Base-by-base conservation (phyloP, 2,797 vertebrate genomes). In the Loris lydekkerianus region DNA sequence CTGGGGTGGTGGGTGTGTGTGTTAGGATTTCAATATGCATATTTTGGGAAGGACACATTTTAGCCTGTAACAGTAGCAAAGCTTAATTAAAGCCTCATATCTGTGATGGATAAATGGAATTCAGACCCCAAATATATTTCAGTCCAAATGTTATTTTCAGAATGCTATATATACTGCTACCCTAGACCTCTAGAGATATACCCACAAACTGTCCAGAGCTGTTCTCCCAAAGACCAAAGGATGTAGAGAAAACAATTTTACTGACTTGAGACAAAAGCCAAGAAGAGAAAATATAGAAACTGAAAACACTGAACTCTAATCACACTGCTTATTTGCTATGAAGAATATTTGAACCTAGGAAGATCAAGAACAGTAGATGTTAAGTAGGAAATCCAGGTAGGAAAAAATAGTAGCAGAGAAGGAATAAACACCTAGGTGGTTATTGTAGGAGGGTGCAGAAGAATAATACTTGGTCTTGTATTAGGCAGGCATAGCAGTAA, bases 321-420 rank as follows among this genome's bases (percentile, higher is more conserved):
- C 69, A 37, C 18, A 76, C 3, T 75, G 37, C 15, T 21, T 92
- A 34, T 89, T 94, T 91, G 49, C 73, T 89, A 61, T 63, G 63
- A 56, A 86, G 80, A 94, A 67, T 90, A 43, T 78, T 87, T 96
- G 72, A 86, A 93, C 86, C 65, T 89, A 78, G 56, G 67, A 69
- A 89, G 80, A 25, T 76, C 72, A 82, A 93, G 60, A 53, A 56
- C 10, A 89, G 53, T 84, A 65, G 34, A 21, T 85, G 9, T 94
- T 58, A 72, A 75, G 63, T 46, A 95, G 46, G 31, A 91, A 89
- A 84, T 85, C 49, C n/a, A 49, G 1, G 7, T 13, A 75, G n/a
- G 53, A 17, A 69, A 49, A 70, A 58, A 83, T 58, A 73, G 23
- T 89, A n/a, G 6, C 78, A 53, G 49, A 83, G 46, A 86, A 93